These are phyloP conservation scores for Parauchenoglanis punctatus DNA, from an alignment of 2,797 vertebrate genomes.

Conservation along the genomic window DNA sequence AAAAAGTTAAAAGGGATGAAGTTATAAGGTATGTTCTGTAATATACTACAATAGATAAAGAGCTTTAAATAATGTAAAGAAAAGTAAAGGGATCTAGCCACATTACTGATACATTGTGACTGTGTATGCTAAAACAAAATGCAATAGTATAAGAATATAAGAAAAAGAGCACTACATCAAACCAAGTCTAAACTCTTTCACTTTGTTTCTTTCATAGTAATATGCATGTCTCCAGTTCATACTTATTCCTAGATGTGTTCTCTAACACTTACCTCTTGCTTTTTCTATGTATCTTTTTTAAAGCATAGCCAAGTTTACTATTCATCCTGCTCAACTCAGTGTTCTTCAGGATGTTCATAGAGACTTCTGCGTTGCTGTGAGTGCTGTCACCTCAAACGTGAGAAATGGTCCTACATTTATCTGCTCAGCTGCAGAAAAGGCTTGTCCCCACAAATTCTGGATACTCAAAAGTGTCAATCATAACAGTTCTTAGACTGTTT, in stretches of 20 bases:
- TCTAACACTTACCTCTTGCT: conserved; percentile 45
- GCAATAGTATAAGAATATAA: neutral
- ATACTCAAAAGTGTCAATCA: conserved; percentile 48
- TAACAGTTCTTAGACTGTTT: conserved; percentile 45
- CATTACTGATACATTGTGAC: conserved; percentile 14
- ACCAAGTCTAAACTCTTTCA: conserved; percentile 5
- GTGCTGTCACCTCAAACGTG: conserved; percentile 58
- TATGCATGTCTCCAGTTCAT: conserved; percentile 12
- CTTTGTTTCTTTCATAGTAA: neutral
- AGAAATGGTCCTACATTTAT: conserved; percentile 67
- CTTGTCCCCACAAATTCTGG: conserved; percentile 62
- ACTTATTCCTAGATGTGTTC: conserved; percentile 28
- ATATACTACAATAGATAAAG: neutral
- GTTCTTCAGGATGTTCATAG: conserved; percentile 60
- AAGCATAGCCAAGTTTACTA: conserved; percentile 46
- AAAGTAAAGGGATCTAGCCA: neutral
- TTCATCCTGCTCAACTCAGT: conserved; percentile 53
- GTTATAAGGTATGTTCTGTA: neutral
- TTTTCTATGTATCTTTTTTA: conserved; percentile 44
- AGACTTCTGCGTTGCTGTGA: conserved; percentile 62
- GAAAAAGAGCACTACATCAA: neutral
- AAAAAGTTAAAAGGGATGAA: neutral
- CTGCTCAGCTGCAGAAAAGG: conserved; percentile 65
- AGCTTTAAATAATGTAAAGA: neutral
- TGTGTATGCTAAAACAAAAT: neutral